Conservation (phyloP, 64 coral and sea anemone species). For the Astreopora myriophthalma region DNA sequence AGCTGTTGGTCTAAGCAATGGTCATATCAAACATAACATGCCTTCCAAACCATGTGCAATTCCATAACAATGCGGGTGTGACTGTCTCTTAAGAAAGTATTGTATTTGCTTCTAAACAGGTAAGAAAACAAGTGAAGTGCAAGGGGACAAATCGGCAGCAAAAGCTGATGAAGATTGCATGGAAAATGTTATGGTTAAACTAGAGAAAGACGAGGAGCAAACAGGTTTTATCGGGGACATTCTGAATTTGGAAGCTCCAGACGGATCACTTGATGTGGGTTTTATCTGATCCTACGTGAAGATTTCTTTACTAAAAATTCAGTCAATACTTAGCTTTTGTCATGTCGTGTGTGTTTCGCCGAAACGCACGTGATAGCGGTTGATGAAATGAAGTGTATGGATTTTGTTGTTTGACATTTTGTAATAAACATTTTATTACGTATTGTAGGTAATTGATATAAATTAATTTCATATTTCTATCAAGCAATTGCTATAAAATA, state of each 20-base stretch:
- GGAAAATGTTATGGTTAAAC: constrained; percentile 14
- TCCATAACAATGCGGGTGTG: not conserved
- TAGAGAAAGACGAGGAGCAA: constrained; percentile 49
- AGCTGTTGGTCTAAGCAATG: not conserved
- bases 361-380: too few species aligned
- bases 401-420: too few species aligned
- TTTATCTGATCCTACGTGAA: constrained; percentile 40
- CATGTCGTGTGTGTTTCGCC: too few species aligned
- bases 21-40: not conserved
- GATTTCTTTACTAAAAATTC: too few species aligned
- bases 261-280: constrained; percentile 69
- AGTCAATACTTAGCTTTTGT: too few species aligned
- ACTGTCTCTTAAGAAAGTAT: not conserved
- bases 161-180: not conserved
- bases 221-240: constrained; percentile 20
- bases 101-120: not conserved
- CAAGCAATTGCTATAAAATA: too few species aligned
- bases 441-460: too few species aligned
- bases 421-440: too few species aligned
- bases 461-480: too few species aligned
- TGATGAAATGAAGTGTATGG: too few species aligned
- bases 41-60: too few species aligned
- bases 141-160: not conserved
- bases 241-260: constrained; percentile 52
- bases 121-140: not conserved